Evolutionary conservation across 2,888 invertebrate genomes (phyloP), one percentile per base, ranked within the genome.

Genomic region (Archips crataeganus): DNA sequence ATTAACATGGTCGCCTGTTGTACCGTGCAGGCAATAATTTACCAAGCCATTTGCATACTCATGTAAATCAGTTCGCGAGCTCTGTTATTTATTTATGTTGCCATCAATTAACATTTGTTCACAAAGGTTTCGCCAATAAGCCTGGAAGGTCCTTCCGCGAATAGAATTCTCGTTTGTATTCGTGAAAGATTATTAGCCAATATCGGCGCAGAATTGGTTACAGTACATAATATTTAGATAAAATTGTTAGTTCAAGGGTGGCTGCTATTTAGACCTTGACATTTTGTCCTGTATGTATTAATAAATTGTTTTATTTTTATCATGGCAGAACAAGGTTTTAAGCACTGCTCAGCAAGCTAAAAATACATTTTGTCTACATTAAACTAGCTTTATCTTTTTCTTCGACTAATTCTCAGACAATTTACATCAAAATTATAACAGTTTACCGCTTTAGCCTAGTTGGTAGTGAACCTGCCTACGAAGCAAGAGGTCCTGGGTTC

Each of bases 11-110:
- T 74, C 69, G 65, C 39, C 65, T 45, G 60, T 9, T 60, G 69
- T 49, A 61, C 54, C 51, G 47, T 57, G 59, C 49, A 42, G 49
- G 60, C 74, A 70, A 61, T 61, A 70, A 69, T 74, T 74, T 61
- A 65, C 74, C 13, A 13, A 51, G 6, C 45, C 54, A 74, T 74
- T 74, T 74, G 70, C 74, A 70, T 74, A 65, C 23, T 47, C 60
- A 32, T 74, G 74, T 74, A 70, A 75, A 75, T 75, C 72, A 70
- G 65, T 72, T 72, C 42, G 66, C 69, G 54, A 65, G 65, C 62
- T 39, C 51, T 63, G 70, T 15, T 72, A 65, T 75, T 75, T 72
- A 75, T 71, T 72, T 75, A 49, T 72, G 75, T 62, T 54, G 49
- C 60, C 68, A 61, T 59, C 65, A 62, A 60, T 75, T 75, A 75